Evolutionary conservation across 2,113 vertebrate species (phyloP), one percentile per base, ranked within the genome.

Genomic region (Illadopsis cleaveri): DNA sequence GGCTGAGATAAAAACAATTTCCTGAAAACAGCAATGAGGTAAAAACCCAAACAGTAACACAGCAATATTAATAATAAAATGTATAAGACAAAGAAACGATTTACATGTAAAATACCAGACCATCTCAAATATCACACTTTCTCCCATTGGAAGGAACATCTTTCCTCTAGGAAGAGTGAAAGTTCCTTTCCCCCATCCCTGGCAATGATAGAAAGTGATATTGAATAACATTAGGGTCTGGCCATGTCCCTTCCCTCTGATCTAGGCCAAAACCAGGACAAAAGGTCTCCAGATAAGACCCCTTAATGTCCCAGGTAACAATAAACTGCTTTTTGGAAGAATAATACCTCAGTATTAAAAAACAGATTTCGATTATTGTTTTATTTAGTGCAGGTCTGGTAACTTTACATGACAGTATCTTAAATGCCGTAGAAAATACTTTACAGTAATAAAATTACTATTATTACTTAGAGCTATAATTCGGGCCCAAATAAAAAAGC

Each of bases 191-290:
- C 31, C 20, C 25, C 51, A 50, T 5, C 21, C 24, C 37, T 27
- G 61, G 17, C 5, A 11, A 37, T 10, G 31, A 42, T 2, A 48
- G 14, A 21, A 58, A 50, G 13, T 11, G 20, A 8, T 14, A 7
- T 9, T 25, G 24, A 24, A 56, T 20, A 35, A 42, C 11, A 44
- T 31, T 10, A 35, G 31, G 8, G 44, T 25, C 8, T 57, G 71
- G 25, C 31, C 35, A 25, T 0, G 0, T 6, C 25, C 13, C 17
- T 58, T 76, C 31, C 9, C 31, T 42, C 44, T 50, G 21, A 31
- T 37, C 51, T 50, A 25, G 17, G 9, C 31, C 37, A 60, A 68
- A 77, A 51, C 6, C 44, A 50, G 31, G 14, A 51, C 14, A 6
- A 60, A 68, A 22, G 6, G 15, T 60, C 23, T 72, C 30, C 19